Conservation (phyloP, 2,888 invertebrate species). For the Stenurella melanura region DNA sequence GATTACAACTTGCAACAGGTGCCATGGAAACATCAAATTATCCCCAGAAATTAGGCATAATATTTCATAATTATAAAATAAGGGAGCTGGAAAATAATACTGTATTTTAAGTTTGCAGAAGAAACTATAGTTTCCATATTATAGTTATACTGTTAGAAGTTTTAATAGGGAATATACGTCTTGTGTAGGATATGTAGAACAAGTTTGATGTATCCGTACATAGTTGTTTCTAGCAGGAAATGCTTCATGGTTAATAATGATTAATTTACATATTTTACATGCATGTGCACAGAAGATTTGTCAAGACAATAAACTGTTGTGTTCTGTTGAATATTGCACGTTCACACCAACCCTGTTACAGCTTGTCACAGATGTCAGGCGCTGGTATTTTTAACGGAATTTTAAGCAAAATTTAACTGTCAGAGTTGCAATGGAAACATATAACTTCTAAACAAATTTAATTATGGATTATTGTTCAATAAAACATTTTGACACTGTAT, state of each 20-base stretch:
- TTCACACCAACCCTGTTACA: not conserved
- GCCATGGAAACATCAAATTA: no score
- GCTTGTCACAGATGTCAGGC: not conserved
- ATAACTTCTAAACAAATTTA: slow-evolving; percentile 27
- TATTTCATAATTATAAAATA: no score
- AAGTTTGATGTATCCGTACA: slow-evolving; percentile 3
- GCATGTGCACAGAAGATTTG: slow-evolving; percentile 45
- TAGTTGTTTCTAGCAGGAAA: not conserved
- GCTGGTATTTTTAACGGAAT: not conserved
- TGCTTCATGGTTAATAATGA: slow-evolving; percentile 51
- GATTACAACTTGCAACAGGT: no score
- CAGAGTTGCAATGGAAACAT: slow-evolving; percentile 4
- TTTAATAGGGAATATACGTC: not conserved
- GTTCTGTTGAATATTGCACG: not conserved
- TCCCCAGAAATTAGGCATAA: no score
- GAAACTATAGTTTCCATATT: not conserved
- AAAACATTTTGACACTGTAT: no score
- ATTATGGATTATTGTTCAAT: slow-evolving; percentile 4
- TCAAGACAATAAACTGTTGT: slow-evolving; percentile 47
- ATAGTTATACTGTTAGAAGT: not conserved
- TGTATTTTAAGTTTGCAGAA: not conserved
- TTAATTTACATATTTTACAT: slow-evolving; percentile 56
- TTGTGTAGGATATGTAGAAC: not conserved
- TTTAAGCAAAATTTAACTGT: not conserved
- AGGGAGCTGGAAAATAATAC: no score